Evolutionary conservation across 2,113 vertebrate species (phyloP).

Genomic region (Dissostichus mawsoni): DNA sequence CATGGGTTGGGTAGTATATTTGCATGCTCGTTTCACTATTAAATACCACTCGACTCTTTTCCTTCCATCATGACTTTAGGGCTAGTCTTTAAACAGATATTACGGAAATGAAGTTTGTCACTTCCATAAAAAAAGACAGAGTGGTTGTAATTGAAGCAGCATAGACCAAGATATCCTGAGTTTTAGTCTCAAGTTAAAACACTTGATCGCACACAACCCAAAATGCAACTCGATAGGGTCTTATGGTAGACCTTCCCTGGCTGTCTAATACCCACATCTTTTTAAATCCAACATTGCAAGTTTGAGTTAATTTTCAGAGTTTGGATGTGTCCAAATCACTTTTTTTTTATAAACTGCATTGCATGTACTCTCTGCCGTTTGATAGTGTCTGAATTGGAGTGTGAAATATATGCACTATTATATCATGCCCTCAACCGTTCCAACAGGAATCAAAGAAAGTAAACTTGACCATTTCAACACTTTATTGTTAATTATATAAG

Average conservation of each 20-base stretch:
- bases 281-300: no score
- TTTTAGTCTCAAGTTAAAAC: neutral
- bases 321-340: no score
- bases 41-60: conserved; percentile 6
- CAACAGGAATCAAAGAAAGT: no score
- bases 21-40: conserved; percentile 53
- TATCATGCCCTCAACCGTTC: no score
- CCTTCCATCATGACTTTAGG: neutral
- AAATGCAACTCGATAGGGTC: neutral
- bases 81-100: no score
- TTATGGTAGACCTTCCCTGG: neutral
- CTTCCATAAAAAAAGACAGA: no score
- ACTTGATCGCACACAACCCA: neutral
- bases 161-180: neutral
- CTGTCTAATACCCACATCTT: no score
- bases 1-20: conserved; percentile 24
- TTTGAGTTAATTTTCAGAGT: no score
- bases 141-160: neutral
- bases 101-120: no score
- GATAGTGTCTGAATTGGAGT: neutral
- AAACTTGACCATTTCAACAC: no score
- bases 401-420: no score
- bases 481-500: neutral
- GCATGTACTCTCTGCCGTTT: neutral
- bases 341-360: neutral